Percentiles rank a stretch among this genome's conserved stretches.
Conservation (phyloP, 2,888 invertebrate genomes). For the Rhynchonema sp. region DNA sequence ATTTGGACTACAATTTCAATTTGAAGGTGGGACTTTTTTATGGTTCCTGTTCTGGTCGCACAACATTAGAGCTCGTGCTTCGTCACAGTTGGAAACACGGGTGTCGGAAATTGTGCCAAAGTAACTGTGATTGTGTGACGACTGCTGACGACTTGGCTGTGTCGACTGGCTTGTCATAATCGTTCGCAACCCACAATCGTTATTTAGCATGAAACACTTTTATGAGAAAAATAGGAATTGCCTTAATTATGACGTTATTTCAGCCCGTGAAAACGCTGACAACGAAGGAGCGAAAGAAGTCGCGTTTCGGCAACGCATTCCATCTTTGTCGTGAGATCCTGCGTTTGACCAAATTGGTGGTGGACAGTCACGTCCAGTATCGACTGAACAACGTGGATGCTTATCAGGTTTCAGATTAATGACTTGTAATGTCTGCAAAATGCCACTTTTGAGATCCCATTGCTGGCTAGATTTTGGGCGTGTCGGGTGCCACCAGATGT, state of each 20-base stretch:
- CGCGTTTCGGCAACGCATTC: slow-evolving; percentile 58
- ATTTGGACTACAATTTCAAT: slow-evolving; percentile 99
- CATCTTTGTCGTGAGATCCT: slow-evolving; percentile 96
- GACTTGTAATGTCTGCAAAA: too few relatives aligned
- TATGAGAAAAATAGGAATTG: too few relatives aligned
- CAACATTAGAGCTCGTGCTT: background rate
- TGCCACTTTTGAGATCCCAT: background rate
- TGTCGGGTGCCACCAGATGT: too few relatives aligned
- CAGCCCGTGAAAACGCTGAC: slow-evolving; percentile 89
- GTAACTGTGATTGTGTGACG: too few relatives aligned
- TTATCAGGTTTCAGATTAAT: slow-evolving; percentile 40
- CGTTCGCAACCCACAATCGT: too few relatives aligned
- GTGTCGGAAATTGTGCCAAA: too few relatives aligned
- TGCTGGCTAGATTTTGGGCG: background rate
- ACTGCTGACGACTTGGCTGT: too few relatives aligned
- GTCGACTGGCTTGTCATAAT: background rate
- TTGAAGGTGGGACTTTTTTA: slow-evolving; percentile 43
- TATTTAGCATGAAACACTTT: too few relatives aligned
- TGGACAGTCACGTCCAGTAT: slow-evolving; percentile 98
- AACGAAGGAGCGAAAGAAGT: slow-evolving; percentile 97
- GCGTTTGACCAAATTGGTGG: slow-evolving; percentile 88
- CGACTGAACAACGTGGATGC: slow-evolving; percentile 97
- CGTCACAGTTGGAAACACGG: too few relatives aligned
- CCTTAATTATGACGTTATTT: too few relatives aligned
- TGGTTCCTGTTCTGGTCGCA: background rate